Base-by-base conservation (phyloP, 2,888 invertebrate species). In the Pyrochroa serraticornis region DNA sequence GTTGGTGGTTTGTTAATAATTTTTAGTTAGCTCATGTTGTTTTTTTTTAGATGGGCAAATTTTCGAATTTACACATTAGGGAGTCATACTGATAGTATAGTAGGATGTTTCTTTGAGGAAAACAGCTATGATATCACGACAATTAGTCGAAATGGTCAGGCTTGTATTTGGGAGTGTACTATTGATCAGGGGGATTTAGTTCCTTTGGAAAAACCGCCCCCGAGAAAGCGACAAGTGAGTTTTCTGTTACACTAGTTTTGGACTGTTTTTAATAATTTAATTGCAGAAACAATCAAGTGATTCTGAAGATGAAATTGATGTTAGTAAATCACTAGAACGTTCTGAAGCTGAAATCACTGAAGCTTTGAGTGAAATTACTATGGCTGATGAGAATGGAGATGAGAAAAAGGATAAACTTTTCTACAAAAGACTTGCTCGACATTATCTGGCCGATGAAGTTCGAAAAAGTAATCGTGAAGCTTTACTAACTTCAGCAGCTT, bases 71-170 rank as follows among this genome's bases (percentile, higher is more conserved):
- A 87, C 70, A 84, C 89, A 0, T 77, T 98, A 12, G 90, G 92
- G 7, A 91, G 93, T 0, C 96, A 97, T 73, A 89, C 90, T 0
- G 93, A 95, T 74, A 82, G 86, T 39, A 87, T 99, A 50, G 87
- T 95, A 0, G 90, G 88, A 0, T 90, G 91, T 42, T 97, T 92
- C 77, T 98, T 99, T 80, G 93, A 95, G 74, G 85, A 87, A 49
- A 85, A 90, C 60, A 92, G 89, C 67, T 85, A 97, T 65, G 92
- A 97, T 79, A 81, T 97, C 7, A 89, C 89, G 59, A 92, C 93
- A 0, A 82, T 94, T 1, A 89, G 91, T 72, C 86, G 88, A 70
- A 94, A 95, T 78, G 95, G 95, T 0, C 91, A 91, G 67, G 79
- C 93, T 3, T 89, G 88, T 74, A 75, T 93, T 38, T 97, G 97